Base-by-base conservation (phyloP, 1,140 invertebrate species). In the Drosophila obscura region DNA sequence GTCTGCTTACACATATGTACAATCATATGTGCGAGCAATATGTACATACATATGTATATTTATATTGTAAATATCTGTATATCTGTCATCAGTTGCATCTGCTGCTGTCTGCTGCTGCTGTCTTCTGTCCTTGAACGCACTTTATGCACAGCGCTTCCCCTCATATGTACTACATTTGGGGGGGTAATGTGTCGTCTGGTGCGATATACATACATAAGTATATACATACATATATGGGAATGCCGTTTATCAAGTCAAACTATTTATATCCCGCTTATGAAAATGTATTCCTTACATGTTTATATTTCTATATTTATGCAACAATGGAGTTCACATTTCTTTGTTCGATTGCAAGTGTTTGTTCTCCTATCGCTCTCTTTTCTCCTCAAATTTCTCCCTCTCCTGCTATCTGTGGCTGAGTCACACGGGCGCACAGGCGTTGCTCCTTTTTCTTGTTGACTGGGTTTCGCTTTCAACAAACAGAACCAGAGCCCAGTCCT, bases 81-180 rank as follows among this genome's bases (percentile, higher is more conserved):
- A 74, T 74, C 61, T 65, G 72, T 74, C 57, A 79, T 68, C 69
- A 74, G 62, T 41, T 60, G 48, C 81, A 77, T 39, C 35, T 39
- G 35, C 35, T 13, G 11, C 35, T 35, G 35, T 9, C 9, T 39
- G 35, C 35, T 39, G 35, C 11, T 39, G 56, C 80, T 66, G 71
- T 73, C 63, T 65, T 31, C 77, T 80, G 78, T 80, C 82, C 81
- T 85, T 87, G 83, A 81, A 85, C 82, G 81, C 81, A 84, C 73
- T 84, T 84, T 77, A 81, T 77, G 67, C 82, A 81, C 73, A 3
- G 24, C 13, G 35, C 16, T 49, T 22, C 22, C 45, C 1, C 22
- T 4, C 22, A 19, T 19, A 19, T 24, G 22, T 4, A 22, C 22
- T 4, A 24, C 22, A 24, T 24, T 24, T 24, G 22, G 22, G 22